Evolutionary conservation across 2,797 vertebrate species (phyloP).

Genomic region (Phoebastria nigripes): DNA sequence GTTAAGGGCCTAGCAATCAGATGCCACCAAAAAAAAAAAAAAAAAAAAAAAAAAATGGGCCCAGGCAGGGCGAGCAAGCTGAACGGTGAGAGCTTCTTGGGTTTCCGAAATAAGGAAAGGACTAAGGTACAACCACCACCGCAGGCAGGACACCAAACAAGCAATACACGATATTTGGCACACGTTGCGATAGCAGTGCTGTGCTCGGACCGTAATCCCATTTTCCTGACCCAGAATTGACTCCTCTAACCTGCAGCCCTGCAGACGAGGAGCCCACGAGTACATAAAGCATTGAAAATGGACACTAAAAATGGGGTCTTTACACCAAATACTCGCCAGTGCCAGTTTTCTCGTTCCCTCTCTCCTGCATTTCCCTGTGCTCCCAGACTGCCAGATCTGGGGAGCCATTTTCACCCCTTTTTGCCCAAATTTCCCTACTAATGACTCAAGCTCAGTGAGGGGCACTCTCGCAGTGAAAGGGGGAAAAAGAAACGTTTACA

Average conservation of each 20-base stretch:
- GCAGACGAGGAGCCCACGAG: accelerated
- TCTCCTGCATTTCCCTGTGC: not conserved
- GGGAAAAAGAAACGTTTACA: not conserved
- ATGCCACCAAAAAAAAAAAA: not conserved
- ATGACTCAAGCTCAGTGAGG: not conserved
- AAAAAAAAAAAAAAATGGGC: not conserved
- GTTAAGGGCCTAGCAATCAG: no score
- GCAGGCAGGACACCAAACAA: not conserved
- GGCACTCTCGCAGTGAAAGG: not conserved
- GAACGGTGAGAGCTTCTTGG: not conserved
- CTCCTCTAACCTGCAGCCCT: not conserved
- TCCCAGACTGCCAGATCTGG: not conserved
- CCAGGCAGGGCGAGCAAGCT: not conserved
- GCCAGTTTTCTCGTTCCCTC: not conserved
- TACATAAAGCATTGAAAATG: not conserved
- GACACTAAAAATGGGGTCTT: not conserved
- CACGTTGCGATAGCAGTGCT: accelerated
- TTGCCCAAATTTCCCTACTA: accelerated
- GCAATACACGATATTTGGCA: not conserved
- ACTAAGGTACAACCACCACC: not conserved
- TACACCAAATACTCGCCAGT: not conserved
- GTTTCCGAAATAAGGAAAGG: not conserved
- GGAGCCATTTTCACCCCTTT: not conserved
- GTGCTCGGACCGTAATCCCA: not conserved
- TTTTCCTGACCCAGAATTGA: not conserved